Base-by-base conservation (phyloP, 2,888 invertebrate species). In the Amiota mariae region DNA sequence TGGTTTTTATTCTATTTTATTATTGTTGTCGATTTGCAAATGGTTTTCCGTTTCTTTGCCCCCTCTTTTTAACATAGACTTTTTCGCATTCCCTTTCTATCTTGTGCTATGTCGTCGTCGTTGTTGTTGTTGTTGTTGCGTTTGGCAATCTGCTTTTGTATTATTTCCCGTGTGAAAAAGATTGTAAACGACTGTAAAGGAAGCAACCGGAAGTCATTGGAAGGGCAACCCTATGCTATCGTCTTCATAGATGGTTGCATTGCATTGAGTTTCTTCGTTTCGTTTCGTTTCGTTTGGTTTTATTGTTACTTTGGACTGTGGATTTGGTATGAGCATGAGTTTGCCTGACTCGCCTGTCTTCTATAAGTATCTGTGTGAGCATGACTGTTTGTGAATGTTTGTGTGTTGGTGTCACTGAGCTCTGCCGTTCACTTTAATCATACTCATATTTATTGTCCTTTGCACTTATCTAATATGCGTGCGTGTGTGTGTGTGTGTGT, bases 161-260 rank as follows among this genome's bases (percentile, higher is more conserved):
- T 83, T 83, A 84, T 85, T 83, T 83, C 83, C 83, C 83, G 83
- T 83, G 83, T 83, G 83, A 83, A 83, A 82, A 85, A 74, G 78
- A 36, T 68, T 10, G 10, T 51, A 68, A 68, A 48, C 47, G 47
- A 11, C 46, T 10, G 20, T 11, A 46, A 48, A n/a, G 63, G 59
- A 70, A 70, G 20, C 77, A 74, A 80, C 82, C 85, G 63, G 63
- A 85, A 82, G 80, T 79, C 57, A 47, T 47, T 59, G n/a, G 13
- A 68, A 54, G 13, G n/a, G 13, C n/a, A n/a, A n/a, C n/a, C 54
- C 12, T 54, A 54, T 54, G 54, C 54, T 6, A 36, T 36, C 36
- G 36, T 36, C 36, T 36, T 36, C 36, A 36, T 36, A 36, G 36
- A 6, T 36, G 36, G 36, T 36, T 36, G 36, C 36, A 36, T 36